These are phyloP conservation scores for Archilochus colubris DNA, from an alignment of 2,113 vertebrate genomes.

Conservation along the genomic window DNA sequence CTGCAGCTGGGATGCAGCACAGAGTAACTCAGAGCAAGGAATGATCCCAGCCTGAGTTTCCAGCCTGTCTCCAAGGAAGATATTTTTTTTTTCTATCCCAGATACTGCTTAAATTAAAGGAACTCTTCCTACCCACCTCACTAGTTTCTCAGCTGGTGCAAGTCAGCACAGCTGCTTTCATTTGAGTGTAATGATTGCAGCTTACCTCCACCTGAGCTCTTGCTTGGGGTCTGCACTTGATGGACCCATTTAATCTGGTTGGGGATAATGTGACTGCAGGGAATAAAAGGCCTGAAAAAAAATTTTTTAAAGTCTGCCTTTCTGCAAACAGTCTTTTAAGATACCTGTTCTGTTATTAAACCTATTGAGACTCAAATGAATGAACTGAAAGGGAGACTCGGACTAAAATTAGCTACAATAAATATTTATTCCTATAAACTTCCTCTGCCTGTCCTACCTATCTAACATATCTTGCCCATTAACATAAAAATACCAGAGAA, in stretches of 20 bases:
- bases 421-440: not conserved
- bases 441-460: not conserved
- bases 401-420: not conserved
- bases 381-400: not conserved
- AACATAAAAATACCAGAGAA: not conserved
- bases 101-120: not conserved
- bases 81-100: not conserved
- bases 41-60: not conserved
- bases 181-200: not conserved
- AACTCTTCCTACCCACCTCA: not conserved
- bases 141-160: conserved; percentile 8
- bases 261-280: not conserved
- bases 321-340: not conserved
- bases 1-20: not conserved
- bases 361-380: not conserved
- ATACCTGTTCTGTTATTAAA: not conserved
- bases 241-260: not conserved
- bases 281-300: not conserved
- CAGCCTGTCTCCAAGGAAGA: not conserved
- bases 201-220: not conserved
- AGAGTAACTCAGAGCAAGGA: not conserved
- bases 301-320: not conserved
- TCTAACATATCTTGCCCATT: not conserved
- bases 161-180: conserved; percentile 8
- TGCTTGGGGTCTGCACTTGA: not conserved